A percentile compares a stretch with the other conserved stretches of the same genome.
phyloP scores from a whole-genome alignment of 2,888 invertebrate genomes.

The Caenorhabditis zanzibari region DNA sequence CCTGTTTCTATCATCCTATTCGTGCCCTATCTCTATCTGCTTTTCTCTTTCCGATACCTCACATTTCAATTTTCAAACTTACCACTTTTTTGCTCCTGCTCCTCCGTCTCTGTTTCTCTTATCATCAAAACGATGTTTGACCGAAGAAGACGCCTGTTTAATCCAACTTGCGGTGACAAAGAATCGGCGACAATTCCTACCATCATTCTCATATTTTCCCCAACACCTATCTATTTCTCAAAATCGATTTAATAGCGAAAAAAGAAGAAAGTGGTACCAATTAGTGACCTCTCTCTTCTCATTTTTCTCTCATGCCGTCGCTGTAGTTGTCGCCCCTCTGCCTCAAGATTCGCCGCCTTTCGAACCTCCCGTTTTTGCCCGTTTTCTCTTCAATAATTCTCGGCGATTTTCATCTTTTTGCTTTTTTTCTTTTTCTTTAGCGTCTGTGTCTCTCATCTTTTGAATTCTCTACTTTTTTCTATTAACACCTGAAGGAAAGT shows the following conservation, averaged over 20 bases:
- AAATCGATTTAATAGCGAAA: constrained; percentile 40
- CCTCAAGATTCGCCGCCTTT: constrained; percentile 38
- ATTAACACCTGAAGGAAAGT: constrained; percentile 32
- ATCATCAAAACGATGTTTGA: constrained; percentile 47
- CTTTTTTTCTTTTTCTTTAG: constrained; percentile 4
- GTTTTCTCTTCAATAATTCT: constrained; percentile 46
- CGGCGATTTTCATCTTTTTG: constrained; percentile 39
- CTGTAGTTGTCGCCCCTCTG: constrained; percentile 23
- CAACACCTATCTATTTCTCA: constrained; percentile 26
- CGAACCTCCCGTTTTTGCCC: constrained; percentile 29
- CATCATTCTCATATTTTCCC: constrained; percentile 24
- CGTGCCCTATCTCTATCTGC: constrained; percentile 20
- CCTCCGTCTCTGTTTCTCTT: constrained; percentile 36
- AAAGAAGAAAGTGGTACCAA: constrained; percentile 62
- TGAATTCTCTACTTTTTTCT: constrained; percentile 16
- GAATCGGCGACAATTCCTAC: constrained; percentile 6
- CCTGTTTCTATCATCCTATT: constrained; percentile 14
- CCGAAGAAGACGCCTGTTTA: constrained; percentile 43
- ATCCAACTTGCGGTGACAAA: constrained; percentile 30
- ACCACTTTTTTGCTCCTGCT: constrained; percentile 32
- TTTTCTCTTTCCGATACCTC: background rate
- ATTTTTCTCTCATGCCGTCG: constrained; percentile 41
- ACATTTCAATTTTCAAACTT: constrained; percentile 14
- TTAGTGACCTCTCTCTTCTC: constrained; percentile 58
- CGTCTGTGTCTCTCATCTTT: constrained; percentile 33